phyloP scores from a whole-genome alignment of 1,140 invertebrate genomes.

The Archegozetes longisetosus region DNA sequence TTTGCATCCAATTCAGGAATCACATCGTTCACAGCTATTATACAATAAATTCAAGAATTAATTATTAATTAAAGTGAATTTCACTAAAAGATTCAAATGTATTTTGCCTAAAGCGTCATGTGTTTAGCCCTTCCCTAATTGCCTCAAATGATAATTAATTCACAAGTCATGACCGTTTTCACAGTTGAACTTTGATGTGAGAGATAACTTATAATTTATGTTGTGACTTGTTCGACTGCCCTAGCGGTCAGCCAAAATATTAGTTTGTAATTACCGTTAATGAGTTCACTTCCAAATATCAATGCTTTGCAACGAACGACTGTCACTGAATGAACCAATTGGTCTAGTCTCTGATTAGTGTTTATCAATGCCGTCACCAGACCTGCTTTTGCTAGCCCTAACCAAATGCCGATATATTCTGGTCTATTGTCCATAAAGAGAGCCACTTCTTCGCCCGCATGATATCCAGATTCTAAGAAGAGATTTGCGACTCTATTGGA shows the following conservation, averaged over 20 bases:
- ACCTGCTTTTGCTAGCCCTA: slow-evolving; percentile 44
- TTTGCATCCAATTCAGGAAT: background rate
- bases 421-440: slow-evolving; percentile 66
- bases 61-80: too few relatives aligned
- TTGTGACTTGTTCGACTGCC: too few relatives aligned
- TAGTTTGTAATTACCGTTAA: slow-evolving; percentile 22
- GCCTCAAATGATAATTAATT: too few relatives aligned
- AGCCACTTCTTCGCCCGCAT: slow-evolving; percentile 59
- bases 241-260: too few relatives aligned
- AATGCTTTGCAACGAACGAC: slow-evolving; percentile 25
- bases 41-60: background rate
- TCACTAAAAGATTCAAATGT: too few relatives aligned
- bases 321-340: slow-evolving; percentile 25
- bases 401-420: slow-evolving; percentile 67
- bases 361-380: slow-evolving; percentile 27
- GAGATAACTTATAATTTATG: too few relatives aligned
- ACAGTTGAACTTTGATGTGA: too few relatives aligned
- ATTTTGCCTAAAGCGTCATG: too few relatives aligned
- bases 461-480: slow-evolving; percentile 48
- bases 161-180: too few relatives aligned
- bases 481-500: slow-evolving; percentile 59
- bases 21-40: slow-evolving; percentile 3
- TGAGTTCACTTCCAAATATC: slow-evolving; percentile 22
- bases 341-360: slow-evolving; percentile 22
- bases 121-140: too few relatives aligned